Conservation (phyloP, 2,797 vertebrate species). For the Heterohyrax brucei region DNA sequence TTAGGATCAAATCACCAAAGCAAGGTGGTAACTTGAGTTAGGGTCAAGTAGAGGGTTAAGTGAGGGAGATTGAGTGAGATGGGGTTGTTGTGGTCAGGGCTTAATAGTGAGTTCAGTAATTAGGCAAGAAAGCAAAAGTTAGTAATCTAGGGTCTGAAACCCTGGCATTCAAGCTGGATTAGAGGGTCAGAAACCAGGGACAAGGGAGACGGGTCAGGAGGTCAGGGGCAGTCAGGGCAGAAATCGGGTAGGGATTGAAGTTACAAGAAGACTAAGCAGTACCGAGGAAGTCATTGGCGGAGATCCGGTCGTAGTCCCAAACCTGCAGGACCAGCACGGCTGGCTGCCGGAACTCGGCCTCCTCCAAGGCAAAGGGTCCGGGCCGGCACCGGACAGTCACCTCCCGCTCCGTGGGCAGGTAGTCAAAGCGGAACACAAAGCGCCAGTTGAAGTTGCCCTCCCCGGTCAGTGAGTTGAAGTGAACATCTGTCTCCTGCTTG, state of each 20-base stretch:
- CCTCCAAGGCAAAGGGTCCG: slow-evolving; percentile 95
- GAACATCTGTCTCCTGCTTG: slow-evolving; percentile 98
- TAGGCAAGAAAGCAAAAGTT: background rate
- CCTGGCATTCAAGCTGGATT: background rate
- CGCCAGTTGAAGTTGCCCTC: slow-evolving; percentile 99
- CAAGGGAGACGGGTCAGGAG: too few species aligned
- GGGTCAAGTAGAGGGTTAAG: background rate
- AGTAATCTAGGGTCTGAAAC: background rate
- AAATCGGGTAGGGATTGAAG: background rate
- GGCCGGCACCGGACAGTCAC: slow-evolving; percentile 95
- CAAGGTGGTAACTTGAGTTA: background rate
- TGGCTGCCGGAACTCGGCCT: slow-evolving; percentile 95
- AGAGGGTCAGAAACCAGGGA: background rate
- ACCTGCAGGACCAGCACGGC: slow-evolving; percentile 95
- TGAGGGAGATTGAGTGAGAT: background rate
- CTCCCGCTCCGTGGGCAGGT: slow-evolving; percentile 96
- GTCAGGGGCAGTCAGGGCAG: background rate
- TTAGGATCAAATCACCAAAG: background rate
- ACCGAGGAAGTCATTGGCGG: slow-evolving; percentile 97
- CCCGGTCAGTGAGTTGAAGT: slow-evolving; percentile 97
- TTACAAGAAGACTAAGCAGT: slow-evolving; percentile 50
- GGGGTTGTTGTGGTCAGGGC: background rate
- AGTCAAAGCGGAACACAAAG: slow-evolving; percentile 96
- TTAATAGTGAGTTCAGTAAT: background rate
- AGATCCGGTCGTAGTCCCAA: slow-evolving; percentile 97